phyloP scores from a whole-genome alignment of 2,797 vertebrate genomes.

The Lacerta agilis region DNA sequence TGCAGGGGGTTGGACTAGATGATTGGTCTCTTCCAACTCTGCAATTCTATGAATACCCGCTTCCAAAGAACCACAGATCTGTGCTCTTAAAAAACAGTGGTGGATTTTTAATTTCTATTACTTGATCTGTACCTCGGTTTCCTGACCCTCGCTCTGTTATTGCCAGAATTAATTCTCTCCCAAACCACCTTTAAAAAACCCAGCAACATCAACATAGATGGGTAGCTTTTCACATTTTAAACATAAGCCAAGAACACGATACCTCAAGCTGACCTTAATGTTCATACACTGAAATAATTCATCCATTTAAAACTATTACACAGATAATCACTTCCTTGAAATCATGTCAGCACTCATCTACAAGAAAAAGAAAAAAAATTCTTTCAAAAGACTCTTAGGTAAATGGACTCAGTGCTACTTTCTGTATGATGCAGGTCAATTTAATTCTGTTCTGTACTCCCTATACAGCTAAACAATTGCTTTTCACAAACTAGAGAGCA shows the following conservation, averaged over 20 bases:
- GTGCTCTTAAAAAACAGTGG: neutral
- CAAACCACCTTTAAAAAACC: fast-evolving
- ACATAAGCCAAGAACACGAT: neutral
- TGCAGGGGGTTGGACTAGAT: no score
- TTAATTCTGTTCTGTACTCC: slow-evolving; percentile 76
- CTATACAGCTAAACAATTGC: slow-evolving; percentile 77
- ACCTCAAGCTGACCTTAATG: slow-evolving; percentile 40
- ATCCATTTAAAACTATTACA: slow-evolving; percentile 65
- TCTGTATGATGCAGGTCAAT: slow-evolving; percentile 76
- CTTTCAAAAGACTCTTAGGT: slow-evolving; percentile 78
- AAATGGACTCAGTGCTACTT: slow-evolving; percentile 74
- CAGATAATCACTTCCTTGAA: slow-evolving; percentile 75
- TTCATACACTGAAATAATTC: slow-evolving; percentile 47
- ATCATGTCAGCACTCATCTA: slow-evolving; percentile 77
- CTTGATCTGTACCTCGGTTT: neutral
- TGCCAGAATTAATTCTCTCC: neutral
- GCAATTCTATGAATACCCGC: neutral
- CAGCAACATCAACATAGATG: fast-evolving
- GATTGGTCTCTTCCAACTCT: no score
- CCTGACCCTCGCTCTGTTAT: neutral
- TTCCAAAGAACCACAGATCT: neutral
- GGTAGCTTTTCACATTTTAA: fast-evolving
- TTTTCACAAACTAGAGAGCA: slow-evolving; percentile 75
- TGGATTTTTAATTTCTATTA: neutral
- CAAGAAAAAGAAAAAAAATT: slow-evolving; percentile 70